Conservation (phyloP, 2,797 vertebrate genomes). For the Dermochelys coriacea region DNA sequence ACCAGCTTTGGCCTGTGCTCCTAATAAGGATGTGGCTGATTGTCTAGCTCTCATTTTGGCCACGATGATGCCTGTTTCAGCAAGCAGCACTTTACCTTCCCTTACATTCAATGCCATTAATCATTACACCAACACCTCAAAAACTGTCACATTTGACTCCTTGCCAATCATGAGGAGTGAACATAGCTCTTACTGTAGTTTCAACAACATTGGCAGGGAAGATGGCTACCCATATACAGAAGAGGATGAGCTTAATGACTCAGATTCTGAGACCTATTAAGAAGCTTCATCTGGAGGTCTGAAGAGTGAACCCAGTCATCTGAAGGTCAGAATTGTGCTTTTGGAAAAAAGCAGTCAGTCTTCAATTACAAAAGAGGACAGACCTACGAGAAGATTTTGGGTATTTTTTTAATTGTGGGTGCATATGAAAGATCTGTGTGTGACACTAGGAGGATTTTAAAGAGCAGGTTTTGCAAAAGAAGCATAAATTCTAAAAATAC, state of each 20-base stretch:
- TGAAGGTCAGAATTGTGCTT: conserved; percentile 70
- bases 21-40: conserved; percentile 98
- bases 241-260: conserved; percentile 97
- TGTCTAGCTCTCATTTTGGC: conserved; percentile 98
- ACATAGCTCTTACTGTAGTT: conserved; percentile 95
- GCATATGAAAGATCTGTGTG: conserved; percentile 44
- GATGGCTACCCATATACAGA: conserved; percentile 90
- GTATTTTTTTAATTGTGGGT: conserved; percentile 54
- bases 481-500: conserved; percentile 76
- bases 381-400: conserved; percentile 60
- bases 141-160: conserved; percentile 94
- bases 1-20: conserved; percentile 96
- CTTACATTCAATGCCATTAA: conserved; percentile 95
- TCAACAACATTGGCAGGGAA: conserved; percentile 94
- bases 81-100: conserved; percentile 88
- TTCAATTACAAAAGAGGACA: conserved; percentile 52
- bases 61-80: conserved; percentile 98
- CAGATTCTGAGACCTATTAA: conserved; percentile 98
- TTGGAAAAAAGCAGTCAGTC: conserved; percentile 64
- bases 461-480: conserved; percentile 81
- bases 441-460: conserved; percentile 75
- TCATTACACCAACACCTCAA: conserved; percentile 95
- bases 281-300: conserved; percentile 33
- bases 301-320: conserved; percentile 13
- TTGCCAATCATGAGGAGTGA: conserved; percentile 90